phyloP scores from a whole-genome alignment of 1,140 invertebrate species.

The Lepidotrigona ventralis region DNA sequence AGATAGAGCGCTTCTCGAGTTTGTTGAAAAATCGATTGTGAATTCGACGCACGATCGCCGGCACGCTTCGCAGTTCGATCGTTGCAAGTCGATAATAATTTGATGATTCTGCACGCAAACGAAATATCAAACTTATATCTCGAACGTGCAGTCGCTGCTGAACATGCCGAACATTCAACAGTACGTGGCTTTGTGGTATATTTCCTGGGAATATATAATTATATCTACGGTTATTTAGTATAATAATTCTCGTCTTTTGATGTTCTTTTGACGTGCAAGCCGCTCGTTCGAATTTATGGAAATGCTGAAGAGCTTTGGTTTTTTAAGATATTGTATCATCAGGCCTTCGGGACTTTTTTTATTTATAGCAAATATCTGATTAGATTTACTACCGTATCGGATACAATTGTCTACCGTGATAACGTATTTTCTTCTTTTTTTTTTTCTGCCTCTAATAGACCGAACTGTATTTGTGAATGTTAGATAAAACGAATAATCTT shows the following conservation, averaged over 20 bases:
- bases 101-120: constrained; percentile 37
- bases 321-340: constrained; percentile 23
- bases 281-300: constrained; percentile 11
- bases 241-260: background rate
- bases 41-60: constrained; percentile 28
- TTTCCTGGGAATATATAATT: constrained; percentile 12
- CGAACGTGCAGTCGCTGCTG: constrained; percentile 24
- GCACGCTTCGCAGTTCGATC: constrained; percentile 37
- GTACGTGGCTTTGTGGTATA: background rate
- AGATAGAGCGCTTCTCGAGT: background rate
- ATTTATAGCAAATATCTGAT: constrained; percentile 17
- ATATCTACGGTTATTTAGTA: constrained; percentile 7
- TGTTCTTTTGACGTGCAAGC: background rate
- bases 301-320: background rate
- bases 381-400: background rate
- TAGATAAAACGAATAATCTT: background rate
- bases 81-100: constrained; percentile 41
- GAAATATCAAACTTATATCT: constrained; percentile 43
- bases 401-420: background rate
- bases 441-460: background rate
- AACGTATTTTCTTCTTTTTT: background rate
- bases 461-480: background rate
- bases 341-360: background rate
- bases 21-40: constrained; percentile 20
- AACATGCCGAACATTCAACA: constrained; percentile 5